Percentiles rank a stretch among this genome's conserved stretches.
Evolutionary conservation across 2,113 vertebrate genomes (phyloP).

Genomic region (Fulica atra): DNA sequence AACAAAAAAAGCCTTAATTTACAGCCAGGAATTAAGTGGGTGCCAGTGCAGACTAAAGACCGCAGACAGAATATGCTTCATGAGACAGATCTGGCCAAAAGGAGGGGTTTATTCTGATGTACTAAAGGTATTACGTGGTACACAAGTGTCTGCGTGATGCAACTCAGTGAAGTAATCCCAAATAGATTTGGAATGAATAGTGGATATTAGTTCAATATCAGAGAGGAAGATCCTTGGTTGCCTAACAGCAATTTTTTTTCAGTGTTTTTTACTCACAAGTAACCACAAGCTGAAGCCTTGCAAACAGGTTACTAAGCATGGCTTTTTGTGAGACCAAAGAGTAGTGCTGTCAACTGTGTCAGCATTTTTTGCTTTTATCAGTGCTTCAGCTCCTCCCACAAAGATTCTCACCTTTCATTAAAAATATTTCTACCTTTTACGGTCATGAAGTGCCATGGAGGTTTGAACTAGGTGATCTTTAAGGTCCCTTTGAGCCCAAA

Average conservation of each 20-base stretch:
- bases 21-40: background rate
- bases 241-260: background rate
- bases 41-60: background rate
- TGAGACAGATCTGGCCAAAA: background rate
- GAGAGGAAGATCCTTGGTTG: background rate
- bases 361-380: background rate
- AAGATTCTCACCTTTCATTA: background rate
- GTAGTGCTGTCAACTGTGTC: background rate
- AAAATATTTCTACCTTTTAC: background rate
- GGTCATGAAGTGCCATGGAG: background rate
- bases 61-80: background rate
- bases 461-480: background rate
- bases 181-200: background rate
- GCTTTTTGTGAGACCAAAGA: background rate
- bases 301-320: background rate
- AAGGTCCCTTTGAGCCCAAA: too few relatives aligned
- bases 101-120: background rate
- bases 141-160: rapidly evolving
- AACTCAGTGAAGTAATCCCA: background rate
- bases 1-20: background rate
- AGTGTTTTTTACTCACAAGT: background rate
- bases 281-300: background rate
- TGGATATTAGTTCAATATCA: background rate
- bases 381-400: background rate
- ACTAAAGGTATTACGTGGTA: background rate